phyloP scores from a whole-genome alignment of 2,113 vertebrate genomes.

The Elanus axillaris region DNA sequence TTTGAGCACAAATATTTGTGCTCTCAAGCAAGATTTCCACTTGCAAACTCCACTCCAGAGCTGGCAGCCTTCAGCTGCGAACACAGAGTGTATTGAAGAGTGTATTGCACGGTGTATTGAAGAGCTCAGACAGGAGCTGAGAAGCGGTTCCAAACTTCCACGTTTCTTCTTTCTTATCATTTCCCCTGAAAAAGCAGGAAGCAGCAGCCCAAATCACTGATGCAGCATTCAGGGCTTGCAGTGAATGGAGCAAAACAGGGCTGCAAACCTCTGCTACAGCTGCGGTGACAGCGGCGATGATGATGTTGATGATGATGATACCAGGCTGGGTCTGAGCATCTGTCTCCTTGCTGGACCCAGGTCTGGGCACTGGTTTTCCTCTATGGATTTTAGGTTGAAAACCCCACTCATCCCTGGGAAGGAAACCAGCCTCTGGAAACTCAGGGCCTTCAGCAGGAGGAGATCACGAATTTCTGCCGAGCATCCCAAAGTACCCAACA shows the following conservation, averaged over 20 bases:
- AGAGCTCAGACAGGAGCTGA: background rate
- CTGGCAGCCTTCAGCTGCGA: background rate
- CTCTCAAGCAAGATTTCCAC: background rate
- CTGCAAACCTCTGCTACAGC: background rate
- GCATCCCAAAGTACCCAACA: fast-evolving
- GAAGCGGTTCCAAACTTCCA: background rate
- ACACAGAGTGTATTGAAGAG: fast-evolving
- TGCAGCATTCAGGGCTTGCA: background rate
- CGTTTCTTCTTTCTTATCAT: background rate
- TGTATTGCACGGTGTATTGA: fast-evolving
- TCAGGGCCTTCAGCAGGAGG: background rate
- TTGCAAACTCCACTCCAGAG: background rate
- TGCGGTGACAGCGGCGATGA: background rate
- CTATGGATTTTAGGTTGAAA: background rate
- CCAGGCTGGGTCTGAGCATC: background rate
- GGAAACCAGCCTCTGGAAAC: background rate
- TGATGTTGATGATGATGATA: background rate
- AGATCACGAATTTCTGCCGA: background rate
- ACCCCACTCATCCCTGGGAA: too few relatives aligned
- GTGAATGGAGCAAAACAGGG: background rate
- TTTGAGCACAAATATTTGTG: background rate
- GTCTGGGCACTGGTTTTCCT: background rate
- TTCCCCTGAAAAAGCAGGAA: background rate
- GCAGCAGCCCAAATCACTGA: background rate
- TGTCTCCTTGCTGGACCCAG: background rate